Percentiles rank a stretch among this genome's conserved stretches.
phyloP scores from a whole-genome alignment of 2,888 invertebrate genomes.

The Drosophila neoperkinsi region DNA sequence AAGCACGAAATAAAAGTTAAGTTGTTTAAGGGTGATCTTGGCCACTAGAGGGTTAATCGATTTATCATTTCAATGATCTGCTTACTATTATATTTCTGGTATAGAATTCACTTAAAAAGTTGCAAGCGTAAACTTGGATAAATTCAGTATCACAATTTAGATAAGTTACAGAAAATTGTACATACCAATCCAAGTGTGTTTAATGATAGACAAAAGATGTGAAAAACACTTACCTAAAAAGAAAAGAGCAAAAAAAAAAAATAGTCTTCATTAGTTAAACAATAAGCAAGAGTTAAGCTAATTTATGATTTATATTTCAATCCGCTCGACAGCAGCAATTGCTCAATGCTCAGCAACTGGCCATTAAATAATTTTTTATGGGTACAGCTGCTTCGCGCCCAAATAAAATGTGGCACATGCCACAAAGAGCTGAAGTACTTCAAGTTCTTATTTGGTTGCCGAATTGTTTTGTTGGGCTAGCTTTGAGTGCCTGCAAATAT shows the following conservation, averaged over 20 bases:
- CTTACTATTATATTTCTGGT: background rate
- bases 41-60: too few species aligned
- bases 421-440: conserved; percentile 4
- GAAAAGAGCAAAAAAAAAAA: conserved; percentile 32
- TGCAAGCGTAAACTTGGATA: background rate
- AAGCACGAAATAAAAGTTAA: background rate
- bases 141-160: background rate
- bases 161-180: conserved; percentile 4
- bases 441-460: conserved; percentile 1
- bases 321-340: conserved; percentile 4
- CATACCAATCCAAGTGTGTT: conserved; percentile 40
- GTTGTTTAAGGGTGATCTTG: background rate
- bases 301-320: conserved; percentile 29
- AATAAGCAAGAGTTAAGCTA: conserved; percentile 30
- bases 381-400: conserved; percentile 1
- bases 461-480: conserved; percentile 1
- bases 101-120: background rate
- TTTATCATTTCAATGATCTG: background rate
- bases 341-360: conserved; percentile 21
- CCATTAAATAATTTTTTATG: conserved; percentile 36
- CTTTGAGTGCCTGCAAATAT: conserved; percentile 56
- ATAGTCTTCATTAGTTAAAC: conserved; percentile 29
- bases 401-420: conserved; percentile 11
- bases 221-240: conserved; percentile 61
- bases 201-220: background rate